These are phyloP conservation scores for Lutraria rhynchaena DNA, from an alignment of 1,140 invertebrate species.

Conservation along the genomic window DNA sequence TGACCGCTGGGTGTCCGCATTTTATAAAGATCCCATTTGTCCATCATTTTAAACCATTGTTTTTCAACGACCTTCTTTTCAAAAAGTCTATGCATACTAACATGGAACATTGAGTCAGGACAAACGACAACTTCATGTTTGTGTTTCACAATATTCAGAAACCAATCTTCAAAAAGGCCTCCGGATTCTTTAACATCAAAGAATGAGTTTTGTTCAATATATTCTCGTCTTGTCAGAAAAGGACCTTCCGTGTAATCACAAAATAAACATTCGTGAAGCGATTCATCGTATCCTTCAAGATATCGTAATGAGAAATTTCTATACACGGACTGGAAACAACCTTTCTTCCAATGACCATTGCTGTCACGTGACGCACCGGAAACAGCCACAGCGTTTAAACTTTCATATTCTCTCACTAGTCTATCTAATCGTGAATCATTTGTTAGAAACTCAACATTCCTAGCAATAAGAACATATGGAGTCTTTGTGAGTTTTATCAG, in stretches of 20 bases:
- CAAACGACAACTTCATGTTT: conserved; percentile 65
- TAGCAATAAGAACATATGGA: conserved; percentile 73
- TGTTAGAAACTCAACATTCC: conserved; percentile 67
- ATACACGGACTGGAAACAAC: conserved; percentile 73
- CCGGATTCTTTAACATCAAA: conserved; percentile 53
- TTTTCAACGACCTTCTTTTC: no score
- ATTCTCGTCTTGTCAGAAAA: conserved; percentile 67
- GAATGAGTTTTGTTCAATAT: conserved; percentile 61
- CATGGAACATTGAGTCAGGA: conserved; percentile 75
- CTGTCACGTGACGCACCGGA: conserved; percentile 71
- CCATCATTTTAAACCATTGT: conserved; percentile 20
- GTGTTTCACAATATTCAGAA: conserved; percentile 65
- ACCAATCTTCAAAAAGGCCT: conserved; percentile 75
- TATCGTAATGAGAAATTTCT: conserved; percentile 72
- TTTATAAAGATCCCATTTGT: conserved; percentile 11
- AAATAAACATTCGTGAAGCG: conserved; percentile 76
- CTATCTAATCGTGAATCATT: conserved; percentile 70
- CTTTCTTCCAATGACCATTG: conserved; percentile 76
- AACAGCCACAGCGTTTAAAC: conserved; percentile 60
- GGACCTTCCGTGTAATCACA: conserved; percentile 77
- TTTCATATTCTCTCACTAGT: conserved; percentile 70
- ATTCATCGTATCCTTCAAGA: conserved; percentile 74
- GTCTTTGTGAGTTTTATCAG: conserved; percentile 66
- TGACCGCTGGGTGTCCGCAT: background rate
- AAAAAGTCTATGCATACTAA: background rate